phyloP scores from a whole-genome alignment of 1,140 invertebrate species.

The Megalonaias nervosa region DNA sequence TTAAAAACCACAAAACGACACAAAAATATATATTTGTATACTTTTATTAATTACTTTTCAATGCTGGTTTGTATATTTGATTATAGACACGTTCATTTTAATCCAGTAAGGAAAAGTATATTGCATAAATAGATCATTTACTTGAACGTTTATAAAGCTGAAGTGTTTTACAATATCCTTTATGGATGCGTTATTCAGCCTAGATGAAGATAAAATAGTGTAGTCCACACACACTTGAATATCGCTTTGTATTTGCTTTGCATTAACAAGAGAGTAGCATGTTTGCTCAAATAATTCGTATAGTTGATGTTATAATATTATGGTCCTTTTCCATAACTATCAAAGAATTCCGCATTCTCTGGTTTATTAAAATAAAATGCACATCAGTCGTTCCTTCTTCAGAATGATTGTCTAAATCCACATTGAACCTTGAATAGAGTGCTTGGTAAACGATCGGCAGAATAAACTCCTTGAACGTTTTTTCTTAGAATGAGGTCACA shows the following conservation, averaged over 20 bases:
- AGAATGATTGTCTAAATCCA: constrained; percentile 27
- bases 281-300: constrained; percentile 1
- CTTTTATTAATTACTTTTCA: not conserved
- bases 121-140: constrained; percentile 15
- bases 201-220: constrained; percentile 17
- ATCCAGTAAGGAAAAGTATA: not conserved
- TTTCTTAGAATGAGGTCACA: constrained; percentile 17
- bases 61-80: not conserved
- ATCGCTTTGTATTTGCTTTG: constrained; percentile 22
- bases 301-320: constrained; percentile 7
- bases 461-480: constrained; percentile 14
- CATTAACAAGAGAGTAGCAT: constrained; percentile 1
- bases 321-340: constrained; percentile 16
- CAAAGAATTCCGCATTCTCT: constrained; percentile 19
- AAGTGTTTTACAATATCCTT: constrained; percentile 11
- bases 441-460: constrained; percentile 12
- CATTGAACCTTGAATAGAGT: constrained; percentile 1
- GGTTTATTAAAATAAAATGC: constrained; percentile 11
- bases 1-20: too few species aligned
- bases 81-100: not conserved
- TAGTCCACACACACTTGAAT: constrained; percentile 18
- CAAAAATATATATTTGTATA: too few species aligned
- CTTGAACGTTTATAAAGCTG: not conserved
- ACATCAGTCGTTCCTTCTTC: constrained; percentile 15
- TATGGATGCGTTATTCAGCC: constrained; percentile 4